phyloP scores from a whole-genome alignment of 2,113 vertebrate species.

The Alosa alosa region DNA sequence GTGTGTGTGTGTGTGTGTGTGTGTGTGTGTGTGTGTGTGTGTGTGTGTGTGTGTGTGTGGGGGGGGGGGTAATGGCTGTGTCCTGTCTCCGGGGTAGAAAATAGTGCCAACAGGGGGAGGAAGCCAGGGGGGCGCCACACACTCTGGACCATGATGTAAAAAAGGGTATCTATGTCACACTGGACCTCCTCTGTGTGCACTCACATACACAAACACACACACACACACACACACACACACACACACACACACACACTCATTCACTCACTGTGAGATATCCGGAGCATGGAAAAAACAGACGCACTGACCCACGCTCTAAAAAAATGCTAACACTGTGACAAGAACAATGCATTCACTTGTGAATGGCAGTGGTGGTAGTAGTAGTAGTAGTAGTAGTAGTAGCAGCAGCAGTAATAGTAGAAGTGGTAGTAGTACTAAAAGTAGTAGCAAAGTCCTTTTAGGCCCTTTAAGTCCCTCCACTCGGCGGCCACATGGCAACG shows the following conservation, averaged over 20 bases:
- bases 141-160: constrained; percentile 43
- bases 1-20: constrained; percentile 23
- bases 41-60: constrained; percentile 11
- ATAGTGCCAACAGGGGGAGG: constrained; percentile 57
- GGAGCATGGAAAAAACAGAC: constrained; percentile 54
- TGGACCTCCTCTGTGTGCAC: neutral
- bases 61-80: constrained; percentile 30
- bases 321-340: neutral
- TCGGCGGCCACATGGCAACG: no score
- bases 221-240: constrained; percentile 28
- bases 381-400: neutral
- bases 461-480: no score
- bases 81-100: constrained; percentile 60
- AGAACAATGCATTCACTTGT: constrained; percentile 24
- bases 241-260: constrained; percentile 6
- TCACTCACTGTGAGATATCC: constrained; percentile 58
- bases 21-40: constrained; percentile 13
- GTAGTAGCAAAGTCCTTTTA: neutral
- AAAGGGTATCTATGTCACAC: constrained; percentile 42
- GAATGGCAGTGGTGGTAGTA: constrained; percentile 26
- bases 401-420: neutral
- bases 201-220: constrained; percentile 20
- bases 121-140: constrained; percentile 47
- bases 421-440: neutral
- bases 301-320: constrained; percentile 24